Evolutionary conservation across 2,888 invertebrate genomes (phyloP), one percentile per base, ranked within the genome.

Genomic region (Lasioglossum villosulum): DNA sequence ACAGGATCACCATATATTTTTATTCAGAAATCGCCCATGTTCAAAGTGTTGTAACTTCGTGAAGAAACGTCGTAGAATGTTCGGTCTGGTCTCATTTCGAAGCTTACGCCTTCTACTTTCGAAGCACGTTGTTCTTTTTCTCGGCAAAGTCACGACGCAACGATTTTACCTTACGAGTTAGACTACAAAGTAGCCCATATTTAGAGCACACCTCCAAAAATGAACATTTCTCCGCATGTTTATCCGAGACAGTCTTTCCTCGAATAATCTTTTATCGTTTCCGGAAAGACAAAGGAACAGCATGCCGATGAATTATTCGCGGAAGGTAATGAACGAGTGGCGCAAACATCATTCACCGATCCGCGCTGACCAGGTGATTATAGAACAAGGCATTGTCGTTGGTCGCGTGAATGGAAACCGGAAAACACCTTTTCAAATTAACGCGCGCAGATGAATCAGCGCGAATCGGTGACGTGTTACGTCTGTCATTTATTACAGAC

Each of bases 321-420:
- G 45, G 27, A 78, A 56, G 45, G 4, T 68, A 74, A 70, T 30
- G 75, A 68, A 75, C 30, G 68, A 76, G 39, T 39, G 42, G 14
- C 10, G 75, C 30, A 39, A 73, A 63, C 63, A 70, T 77, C 52
- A 77, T 82, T 78, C 74, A n/a, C 66, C 48, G 75, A 74, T 77
- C 81, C 52, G 83, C 48, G 63, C 82, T 82, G 79, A 68, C 84
- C 87, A 88, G 83, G 86, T 88, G 75, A 89, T 88, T 89, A 86
- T 86, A 82, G 87, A 88, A 86, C 83, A 83, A 87, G 81, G 86
- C 78, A 82, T 88, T 88, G 88, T 88, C 88, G 80, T 87, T 83
- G 87, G 80, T 82, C 84, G 79, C 78, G 75, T 85, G 88, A 90
- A 88, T 88, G 82, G 73, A 83, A 80, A 59, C 82, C 86, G 86